Conservation (phyloP, 2,888 invertebrate genomes). For the Rhingia campestris region DNA sequence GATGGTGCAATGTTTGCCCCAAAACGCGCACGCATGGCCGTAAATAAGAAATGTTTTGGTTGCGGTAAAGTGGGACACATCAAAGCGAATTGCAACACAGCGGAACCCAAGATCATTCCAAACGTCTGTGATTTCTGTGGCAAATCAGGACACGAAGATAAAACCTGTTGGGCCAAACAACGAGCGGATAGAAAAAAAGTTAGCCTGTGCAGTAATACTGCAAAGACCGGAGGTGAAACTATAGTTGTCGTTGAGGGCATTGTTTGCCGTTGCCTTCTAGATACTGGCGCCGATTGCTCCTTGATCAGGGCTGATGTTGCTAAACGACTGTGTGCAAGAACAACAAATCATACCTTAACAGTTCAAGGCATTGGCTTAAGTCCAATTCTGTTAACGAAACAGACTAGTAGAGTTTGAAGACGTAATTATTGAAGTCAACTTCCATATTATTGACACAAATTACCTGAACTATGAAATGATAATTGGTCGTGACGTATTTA, state of each 20-base stretch:
- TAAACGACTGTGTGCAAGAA: background rate
- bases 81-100: conserved; percentile 1
- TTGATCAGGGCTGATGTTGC: conserved; percentile 8
- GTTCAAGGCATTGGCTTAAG: conserved; percentile 14
- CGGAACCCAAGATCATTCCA: background rate
- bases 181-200: conserved; percentile 21
- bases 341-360: background rate
- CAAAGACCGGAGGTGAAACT: background rate
- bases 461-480: conserved; percentile 24
- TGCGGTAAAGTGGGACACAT: conserved; percentile 18
- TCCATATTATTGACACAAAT: conserved; percentile 20
- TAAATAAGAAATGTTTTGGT: conserved; percentile 16
- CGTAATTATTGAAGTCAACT: conserved; percentile 16
- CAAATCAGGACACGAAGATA: conserved; percentile 20
- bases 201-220: conserved; percentile 3
- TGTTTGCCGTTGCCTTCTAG: conserved; percentile 11
- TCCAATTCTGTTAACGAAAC: conserved; percentile 29
- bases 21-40: conserved; percentile 5
- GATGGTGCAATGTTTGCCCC: conserved; percentile 7
- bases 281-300: conserved; percentile 26
- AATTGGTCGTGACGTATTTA: conserved; percentile 26
- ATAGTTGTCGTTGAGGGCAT: conserved; percentile 9
- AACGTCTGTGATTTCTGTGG: conserved; percentile 23
- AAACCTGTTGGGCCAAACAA: conserved; percentile 23
- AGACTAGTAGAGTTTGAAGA: conserved; percentile 38